Evolutionary conservation across 2,888 invertebrate species (phyloP).

Genomic region (Folsomia candida): DNA sequence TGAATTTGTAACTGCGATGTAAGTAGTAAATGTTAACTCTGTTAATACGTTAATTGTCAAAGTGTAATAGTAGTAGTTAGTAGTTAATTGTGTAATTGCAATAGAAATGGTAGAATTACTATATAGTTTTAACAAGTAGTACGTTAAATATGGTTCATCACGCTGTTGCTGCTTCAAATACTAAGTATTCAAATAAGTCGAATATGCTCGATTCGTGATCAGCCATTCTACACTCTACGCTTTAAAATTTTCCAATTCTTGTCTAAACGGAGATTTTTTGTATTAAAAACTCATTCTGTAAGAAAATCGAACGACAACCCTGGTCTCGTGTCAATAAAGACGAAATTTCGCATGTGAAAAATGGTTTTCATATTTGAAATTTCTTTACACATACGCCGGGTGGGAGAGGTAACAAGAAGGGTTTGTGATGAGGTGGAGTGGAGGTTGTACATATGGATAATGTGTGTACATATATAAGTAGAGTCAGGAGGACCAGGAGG

Average conservation of each 20-base stretch:
- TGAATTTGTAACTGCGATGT: background rate
- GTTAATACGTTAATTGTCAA: constrained; percentile 1
- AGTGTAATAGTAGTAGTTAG: background rate
- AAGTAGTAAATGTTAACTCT: no score
- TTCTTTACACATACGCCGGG: background rate
- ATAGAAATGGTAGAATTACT: background rate
- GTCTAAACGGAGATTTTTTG: constrained; percentile 1
- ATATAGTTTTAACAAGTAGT: background rate
- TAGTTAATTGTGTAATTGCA: background rate
- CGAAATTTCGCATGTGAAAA: background rate
- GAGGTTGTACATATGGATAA: no score
- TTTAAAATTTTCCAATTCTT: background rate
- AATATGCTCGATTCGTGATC: background rate
- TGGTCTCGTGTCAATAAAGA: background rate
- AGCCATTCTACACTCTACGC: constrained; percentile 4
- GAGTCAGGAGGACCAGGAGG: background rate
- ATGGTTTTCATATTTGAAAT: background rate
- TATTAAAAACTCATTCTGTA: constrained; percentile 1
- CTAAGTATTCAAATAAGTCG: background rate
- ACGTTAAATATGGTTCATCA: constrained; percentile 1
- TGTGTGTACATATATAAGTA: no score
- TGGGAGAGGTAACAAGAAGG: no score
- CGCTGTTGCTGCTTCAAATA: background rate
- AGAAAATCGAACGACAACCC: background rate
- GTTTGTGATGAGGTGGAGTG: no score